phyloP scores from a whole-genome alignment of 2,797 vertebrate genomes.

The Lemur catta region DNA sequence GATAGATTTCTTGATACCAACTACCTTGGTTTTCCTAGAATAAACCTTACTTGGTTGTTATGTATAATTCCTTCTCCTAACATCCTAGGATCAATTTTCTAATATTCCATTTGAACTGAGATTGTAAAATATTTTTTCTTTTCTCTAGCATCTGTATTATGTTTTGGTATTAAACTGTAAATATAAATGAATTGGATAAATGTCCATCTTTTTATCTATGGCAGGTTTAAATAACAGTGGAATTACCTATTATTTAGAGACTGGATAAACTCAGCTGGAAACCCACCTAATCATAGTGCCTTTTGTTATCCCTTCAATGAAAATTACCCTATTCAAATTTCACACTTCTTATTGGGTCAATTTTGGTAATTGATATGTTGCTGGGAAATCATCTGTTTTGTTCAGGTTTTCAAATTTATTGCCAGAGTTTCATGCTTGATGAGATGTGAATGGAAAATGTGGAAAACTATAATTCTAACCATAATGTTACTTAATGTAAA shows the following conservation, averaged over 20 bases:
- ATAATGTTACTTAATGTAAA: neutral
- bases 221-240: neutral
- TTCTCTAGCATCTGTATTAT: neutral
- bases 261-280: neutral
- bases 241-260: neutral
- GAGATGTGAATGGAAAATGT: neutral
- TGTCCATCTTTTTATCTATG: neutral
- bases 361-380: neutral
- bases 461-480: neutral
- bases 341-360: neutral
- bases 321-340: conserved; percentile 13
- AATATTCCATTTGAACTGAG: neutral
- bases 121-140: neutral
- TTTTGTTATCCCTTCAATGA: neutral
- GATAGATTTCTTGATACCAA: neutral
- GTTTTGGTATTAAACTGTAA: neutral
- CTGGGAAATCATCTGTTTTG: conserved; percentile 32
- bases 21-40: neutral
- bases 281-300: neutral
- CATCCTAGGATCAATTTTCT: neutral
- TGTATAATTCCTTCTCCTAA: neutral
- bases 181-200: neutral
- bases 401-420: conserved; percentile 29
- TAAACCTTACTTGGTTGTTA: neutral
- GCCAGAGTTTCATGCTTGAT: neutral